Evolutionary conservation across 2,888 invertebrate species (phyloP), one percentile per base, ranked within the genome.

Genomic region (Nemotelus nigrinus): DNA sequence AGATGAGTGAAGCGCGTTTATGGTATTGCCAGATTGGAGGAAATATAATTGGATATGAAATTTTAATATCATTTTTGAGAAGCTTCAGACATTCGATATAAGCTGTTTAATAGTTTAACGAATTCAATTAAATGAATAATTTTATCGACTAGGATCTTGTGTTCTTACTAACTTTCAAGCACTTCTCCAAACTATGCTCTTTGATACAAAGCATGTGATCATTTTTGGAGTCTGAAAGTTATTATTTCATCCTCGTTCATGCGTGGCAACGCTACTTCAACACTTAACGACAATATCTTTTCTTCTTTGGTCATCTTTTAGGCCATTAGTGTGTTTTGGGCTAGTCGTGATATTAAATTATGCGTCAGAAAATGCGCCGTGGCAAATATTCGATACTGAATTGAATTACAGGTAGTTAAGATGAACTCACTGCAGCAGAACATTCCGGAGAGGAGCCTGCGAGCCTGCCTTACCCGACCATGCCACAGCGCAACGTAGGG

Each of bases 261-360:
- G 6, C 8, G 1, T 50, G 50, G 50, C 50, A 50, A 50, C 50
- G 50, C 50, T 50, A 5, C 50, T 8, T 50, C 50, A 50, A 50
- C 50, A 50, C 6, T 7, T 43, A 63, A 63, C 47, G 43, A 63
- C 63, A 41, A 63, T 6, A 8, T 41, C 41, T 1, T 43, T 63
- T 4, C 41, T 63, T 63, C 63, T 63, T 43, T 41, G 4, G 63
- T 2, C 10, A 71, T 71, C 71, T 44, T 71, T 71, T 71, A 43
- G 55, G 43, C 71, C 71, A 71, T 71, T 71, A 71, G 57, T 57
- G 71, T 55, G 8, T 68, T 71, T 55, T 71, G 53, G 65, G 44
- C 71, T 72, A 58, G 72, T 48, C 60, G 72, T 72, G 60, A 72
- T 57, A 58, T 72, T 72, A 72, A 72, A 72, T 72, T 58, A 72